phyloP scores from a whole-genome alignment of 2,113 vertebrate genomes.

The Microtus oregoni region DNA sequence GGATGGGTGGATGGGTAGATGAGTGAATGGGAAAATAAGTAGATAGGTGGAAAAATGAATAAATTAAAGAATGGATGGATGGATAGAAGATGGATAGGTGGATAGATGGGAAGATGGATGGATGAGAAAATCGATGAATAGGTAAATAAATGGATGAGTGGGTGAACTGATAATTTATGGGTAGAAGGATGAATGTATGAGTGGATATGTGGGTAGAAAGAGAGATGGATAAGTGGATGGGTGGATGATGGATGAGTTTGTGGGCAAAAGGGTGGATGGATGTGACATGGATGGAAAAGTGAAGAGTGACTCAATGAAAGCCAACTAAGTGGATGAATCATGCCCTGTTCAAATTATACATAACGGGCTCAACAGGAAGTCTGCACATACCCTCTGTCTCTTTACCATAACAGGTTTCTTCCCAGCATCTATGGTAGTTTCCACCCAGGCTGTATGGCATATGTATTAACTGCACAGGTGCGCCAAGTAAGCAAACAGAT shows the following conservation, averaged over 20 bases:
- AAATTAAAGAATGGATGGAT: neutral
- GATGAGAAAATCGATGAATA: neutral
- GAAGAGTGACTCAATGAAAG: neutral
- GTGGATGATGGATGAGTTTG: neutral
- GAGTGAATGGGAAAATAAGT: neutral
- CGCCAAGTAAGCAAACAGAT: rapidly evolving
- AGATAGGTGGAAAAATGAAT: too few species aligned
- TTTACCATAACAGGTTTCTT: rapidly evolving
- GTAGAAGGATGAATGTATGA: too few species aligned
- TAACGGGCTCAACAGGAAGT: rapidly evolving
- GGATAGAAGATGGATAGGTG: neutral
- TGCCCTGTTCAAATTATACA: rapidly evolving
- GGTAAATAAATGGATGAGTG: neutral
- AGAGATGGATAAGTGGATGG: neutral
- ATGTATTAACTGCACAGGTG: neutral
- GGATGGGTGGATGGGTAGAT: neutral
- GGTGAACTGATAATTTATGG: neutral
- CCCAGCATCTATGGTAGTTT: neutral
- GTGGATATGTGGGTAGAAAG: neutral
- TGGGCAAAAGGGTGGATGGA: too few species aligned
- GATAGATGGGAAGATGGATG: neutral
- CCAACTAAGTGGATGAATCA: rapidly evolving
- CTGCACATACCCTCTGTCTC: rapidly evolving
- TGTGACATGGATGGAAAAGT: too few species aligned
- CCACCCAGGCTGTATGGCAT: too few species aligned